These are phyloP conservation scores for Engystomops pustulosus DNA, from an alignment of 2,113 vertebrate species.

Conservation along the genomic window DNA sequence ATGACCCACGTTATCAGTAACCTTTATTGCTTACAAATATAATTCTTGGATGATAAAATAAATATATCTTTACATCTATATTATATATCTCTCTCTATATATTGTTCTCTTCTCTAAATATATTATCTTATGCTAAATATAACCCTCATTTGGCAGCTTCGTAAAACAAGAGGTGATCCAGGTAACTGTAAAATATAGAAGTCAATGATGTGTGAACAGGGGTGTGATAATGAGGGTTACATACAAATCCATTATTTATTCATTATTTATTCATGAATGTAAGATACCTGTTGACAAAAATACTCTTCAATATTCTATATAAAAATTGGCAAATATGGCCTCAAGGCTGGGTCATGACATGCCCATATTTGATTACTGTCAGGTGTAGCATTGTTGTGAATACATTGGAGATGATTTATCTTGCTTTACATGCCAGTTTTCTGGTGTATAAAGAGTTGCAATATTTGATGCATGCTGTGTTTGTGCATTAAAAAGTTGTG, in stretches of 20 bases:
- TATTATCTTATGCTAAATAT: constrained; percentile 57
- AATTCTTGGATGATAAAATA: constrained; percentile 56
- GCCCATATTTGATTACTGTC: not conserved
- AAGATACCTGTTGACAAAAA: not conserved
- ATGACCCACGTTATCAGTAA: constrained; percentile 26
- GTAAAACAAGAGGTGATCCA: constrained; percentile 18
- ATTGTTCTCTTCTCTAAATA: constrained; percentile 52
- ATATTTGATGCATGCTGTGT: too few relatives aligned
- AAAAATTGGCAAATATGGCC: too few relatives aligned
- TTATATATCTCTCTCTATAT: constrained; percentile 47
- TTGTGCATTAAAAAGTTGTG: too few relatives aligned
- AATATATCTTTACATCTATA: constrained; percentile 58
- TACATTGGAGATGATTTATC: too few relatives aligned
- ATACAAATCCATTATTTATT: too few relatives aligned
- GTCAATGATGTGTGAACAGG: not conserved
- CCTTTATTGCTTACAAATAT: constrained; percentile 60
- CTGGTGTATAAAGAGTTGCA: too few relatives aligned
- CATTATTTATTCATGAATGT: constrained; percentile 4
- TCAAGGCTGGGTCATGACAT: too few relatives aligned
- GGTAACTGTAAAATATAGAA: not conserved
- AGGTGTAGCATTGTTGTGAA: not conserved
- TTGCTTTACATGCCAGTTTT: too few relatives aligned
- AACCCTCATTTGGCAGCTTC: constrained; percentile 54
- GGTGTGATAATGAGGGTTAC: not conserved
- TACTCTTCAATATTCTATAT: too few relatives aligned